Evolutionary conservation across 2,797 vertebrate species (phyloP), one percentile per base, ranked within the genome.

Genomic region (Coregonus suidteri): DNA sequence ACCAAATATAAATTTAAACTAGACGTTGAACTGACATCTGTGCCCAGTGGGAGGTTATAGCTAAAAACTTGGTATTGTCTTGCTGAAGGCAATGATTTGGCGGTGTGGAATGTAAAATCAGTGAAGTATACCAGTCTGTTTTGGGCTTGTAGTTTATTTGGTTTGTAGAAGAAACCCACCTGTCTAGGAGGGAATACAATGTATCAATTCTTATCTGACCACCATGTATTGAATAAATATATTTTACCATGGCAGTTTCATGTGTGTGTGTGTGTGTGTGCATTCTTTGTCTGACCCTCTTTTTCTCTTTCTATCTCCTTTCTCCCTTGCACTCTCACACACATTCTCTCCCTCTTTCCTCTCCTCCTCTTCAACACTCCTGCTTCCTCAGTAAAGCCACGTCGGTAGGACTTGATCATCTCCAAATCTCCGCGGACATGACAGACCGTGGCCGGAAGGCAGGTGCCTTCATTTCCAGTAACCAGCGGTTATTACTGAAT

Each of bases 381-480:
- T 7, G 72, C 18, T 74, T 83, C 66, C 75, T 75, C 41, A 34
- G 75, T 80, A 52, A 84, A 84, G 72, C 74, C 72, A 54, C 76
- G 73, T 81, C 53, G 7, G 80, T 86, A 89, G 84, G 83, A 76
- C 88, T 81, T 77, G 35, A 85, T 91, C 85, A 89, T 89, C 86
- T 86, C 83, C 75, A 83, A 14, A 77, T 88, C 87, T 88, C 83
- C 54, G 62, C 20, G 79, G 88, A 90, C 88, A 81, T 86, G 81
- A 87, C 56, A 1, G 78, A 64, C 66, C 80, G 72, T 84, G 13
- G 82, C 85, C 82, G 83, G 90, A 92, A 89, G 86, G 90, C 86
- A 89, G 90, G 89, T 91, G 89, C 84, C 82, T 90, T 91, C 86
- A 92, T 92, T 91, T 89, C 88, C 91, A 91, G 90, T 88, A 90